Base-by-base conservation (phyloP, 2,888 invertebrate genomes). In the Eupithecia inturbata region DNA sequence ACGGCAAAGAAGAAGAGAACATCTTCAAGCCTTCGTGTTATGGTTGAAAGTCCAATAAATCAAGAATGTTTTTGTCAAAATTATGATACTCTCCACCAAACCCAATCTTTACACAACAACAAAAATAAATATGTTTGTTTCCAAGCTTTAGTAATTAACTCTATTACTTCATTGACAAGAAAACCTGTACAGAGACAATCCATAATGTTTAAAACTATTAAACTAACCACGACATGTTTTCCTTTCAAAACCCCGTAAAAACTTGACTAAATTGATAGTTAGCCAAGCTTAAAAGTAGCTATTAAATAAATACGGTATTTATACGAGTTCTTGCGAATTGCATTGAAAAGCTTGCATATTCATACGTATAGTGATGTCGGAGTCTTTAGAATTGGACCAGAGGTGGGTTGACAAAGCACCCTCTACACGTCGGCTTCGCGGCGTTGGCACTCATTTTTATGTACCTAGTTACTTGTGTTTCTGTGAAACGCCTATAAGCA, bases 321-420 rank as follows among this genome's bases (percentile, higher is more conserved):
- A 64, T 26, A 49, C 19, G 33, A 63, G 49, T 45, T 26, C 57
- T 64, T 66, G 60, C 70, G 60, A 31, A 64, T 68, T 64, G 68
- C 73, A 71, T 76, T 76, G 68, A 76, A 73, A 75, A 75, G 68
- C 26, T 64, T 72, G 73, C 66, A 73, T 33, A 71, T 64, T 76
- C 39, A 71, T 73, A 76, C 70, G 70, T 76, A 76, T 66, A 73
- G 62, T 57, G 71, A 71, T 62, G 71, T 64, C 31, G 57, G 36
- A 60, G 70, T 63, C 72, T 76, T 76, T 73, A 73, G 75, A 76
- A 73, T 71, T 67, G 68, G 75, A 73, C 73, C 31, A 70, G 68
- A 75, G 75, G 85, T 80, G 79, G 76, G 70, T 69, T 90, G 92
- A 92, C 92, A 92, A 92, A 92, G 92, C 81, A 89, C 91, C 83